Evolutionary conservation across 2,888 invertebrate species (phyloP), one percentile per base, ranked within the genome.

Genomic region (Cheilosia soror): DNA sequence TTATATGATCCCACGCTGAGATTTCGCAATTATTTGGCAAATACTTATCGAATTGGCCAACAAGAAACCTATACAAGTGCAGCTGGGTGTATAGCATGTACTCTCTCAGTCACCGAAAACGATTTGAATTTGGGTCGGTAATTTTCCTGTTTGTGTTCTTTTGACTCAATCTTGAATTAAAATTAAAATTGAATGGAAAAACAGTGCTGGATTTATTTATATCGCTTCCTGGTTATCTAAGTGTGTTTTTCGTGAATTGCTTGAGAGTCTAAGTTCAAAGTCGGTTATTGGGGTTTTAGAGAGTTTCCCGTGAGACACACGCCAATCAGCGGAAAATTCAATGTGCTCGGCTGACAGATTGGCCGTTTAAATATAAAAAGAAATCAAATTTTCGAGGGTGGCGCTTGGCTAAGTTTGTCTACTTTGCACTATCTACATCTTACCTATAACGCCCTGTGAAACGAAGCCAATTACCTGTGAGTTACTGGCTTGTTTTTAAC

Each of bases 181-280:
- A 60, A 76, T 76, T 37, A 42, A 31, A 76, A 66, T 76, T 66
- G 51, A 66, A 66, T 58, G 31, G 58, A 66, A 66, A 40, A 58
- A 51, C 58, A 40, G 65, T 4, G 29, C 37, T 42, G 49, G 13
- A 7, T 33, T 15, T 25, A 6, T 25, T 66, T 51, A 58, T 66
- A 58, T 51, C 37, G 49, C 51, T 76, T 76, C 76, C 51, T 66
- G 40, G 49, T 40, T 37, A 6, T 20, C 1, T 2, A 20, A 20
- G 20, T 20, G 20, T 20, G 20, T 20, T 20, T 20, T 20, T 20
- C 20, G 2, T 20, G 20, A 20, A 1, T 20, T 20, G 0, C 20
- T 20, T 20, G 20, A 2, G 20, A 20, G 20, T 2, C 20, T 20
- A 20, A 20, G 20, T 37, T 37, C 25, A 15, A 9, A 40, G 20